Evolutionary conservation across 2,888 invertebrate species (phyloP).

Genomic region (Ornithoptera alexandrae): DNA sequence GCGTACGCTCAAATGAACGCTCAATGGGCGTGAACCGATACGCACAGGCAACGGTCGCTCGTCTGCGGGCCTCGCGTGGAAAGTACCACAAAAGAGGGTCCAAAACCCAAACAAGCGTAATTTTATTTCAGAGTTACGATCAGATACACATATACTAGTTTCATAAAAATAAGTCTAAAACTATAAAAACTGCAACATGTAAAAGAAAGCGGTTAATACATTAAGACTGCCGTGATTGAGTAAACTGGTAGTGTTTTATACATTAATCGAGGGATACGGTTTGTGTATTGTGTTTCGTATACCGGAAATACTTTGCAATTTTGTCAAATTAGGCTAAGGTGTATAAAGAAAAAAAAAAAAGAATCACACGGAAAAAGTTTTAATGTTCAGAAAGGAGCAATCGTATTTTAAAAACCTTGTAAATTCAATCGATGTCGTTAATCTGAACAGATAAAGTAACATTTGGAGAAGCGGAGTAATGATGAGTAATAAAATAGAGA

Average conservation of each 20-base stretch:
- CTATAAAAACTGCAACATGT: too few species aligned
- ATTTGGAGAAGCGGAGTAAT: background rate
- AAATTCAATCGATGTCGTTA: slow-evolving; percentile 5
- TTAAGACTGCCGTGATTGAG: too few species aligned
- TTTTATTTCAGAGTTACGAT: background rate
- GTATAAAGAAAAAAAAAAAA: too few species aligned
- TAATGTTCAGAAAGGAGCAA: too few species aligned
- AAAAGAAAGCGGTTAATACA: too few species aligned
- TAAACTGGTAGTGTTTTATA: too few species aligned
- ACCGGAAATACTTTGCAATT: too few species aligned
- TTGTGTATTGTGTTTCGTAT: too few species aligned
- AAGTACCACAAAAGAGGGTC: slow-evolving; percentile 45
- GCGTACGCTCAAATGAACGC: slow-evolving; percentile 59
- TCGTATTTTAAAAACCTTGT: background rate
- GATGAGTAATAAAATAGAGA: slow-evolving; percentile 74
- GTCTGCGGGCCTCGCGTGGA: slow-evolving; percentile 52
- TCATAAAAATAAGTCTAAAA: background rate
- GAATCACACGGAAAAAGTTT: too few species aligned
- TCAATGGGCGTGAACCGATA: slow-evolving; percentile 60
- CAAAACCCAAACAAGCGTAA: background rate
- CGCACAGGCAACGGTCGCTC: slow-evolving; percentile 53
- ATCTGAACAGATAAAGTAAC: background rate
- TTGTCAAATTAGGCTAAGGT: too few species aligned
- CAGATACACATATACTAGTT: background rate
- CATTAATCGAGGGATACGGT: too few species aligned